phyloP scores from a whole-genome alignment of 23 tunicate genomes.

The Ciona savignyi region DNA sequence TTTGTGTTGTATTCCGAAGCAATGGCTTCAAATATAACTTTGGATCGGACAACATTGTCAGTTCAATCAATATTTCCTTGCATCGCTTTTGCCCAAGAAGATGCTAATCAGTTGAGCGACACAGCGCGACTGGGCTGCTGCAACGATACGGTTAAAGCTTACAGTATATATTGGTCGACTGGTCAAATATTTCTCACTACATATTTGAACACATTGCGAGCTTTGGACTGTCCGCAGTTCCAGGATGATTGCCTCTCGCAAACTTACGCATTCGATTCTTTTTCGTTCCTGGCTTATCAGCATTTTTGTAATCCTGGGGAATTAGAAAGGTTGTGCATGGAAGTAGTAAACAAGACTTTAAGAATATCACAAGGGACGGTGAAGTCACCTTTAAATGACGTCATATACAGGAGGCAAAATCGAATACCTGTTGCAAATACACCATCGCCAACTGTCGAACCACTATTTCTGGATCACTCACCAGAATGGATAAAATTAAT shows the following conservation, averaged over 20 bases:
- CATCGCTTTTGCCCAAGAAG: background rate
- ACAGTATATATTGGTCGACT: background rate
- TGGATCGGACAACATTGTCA: no score
- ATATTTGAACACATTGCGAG: background rate
- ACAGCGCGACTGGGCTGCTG: background rate
- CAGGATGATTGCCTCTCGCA: background rate
- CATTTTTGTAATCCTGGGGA: background rate
- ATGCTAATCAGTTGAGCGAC: background rate
- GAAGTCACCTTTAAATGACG: no score
- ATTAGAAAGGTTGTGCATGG: background rate
- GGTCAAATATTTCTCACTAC: slow-evolving; percentile 8
- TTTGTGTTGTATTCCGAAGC: no score
- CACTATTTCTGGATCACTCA: no score
- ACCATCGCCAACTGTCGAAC: no score
- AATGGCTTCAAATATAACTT: no score
- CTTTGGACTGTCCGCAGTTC: background rate
- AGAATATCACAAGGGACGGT: no score
- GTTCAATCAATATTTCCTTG: background rate
- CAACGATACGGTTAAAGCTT: background rate
- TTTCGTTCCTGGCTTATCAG: background rate
- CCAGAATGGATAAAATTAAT: background rate
- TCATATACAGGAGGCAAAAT: no score
- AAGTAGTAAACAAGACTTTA: background rate
- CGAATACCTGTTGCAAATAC: no score
- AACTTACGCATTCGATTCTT: background rate